Percentiles rank a stretch among this genome's conserved stretches.
These are phyloP conservation scores for Porphyrio hochstetteri DNA, from an alignment of 2,113 vertebrate genomes.

Conservation along the genomic window DNA sequence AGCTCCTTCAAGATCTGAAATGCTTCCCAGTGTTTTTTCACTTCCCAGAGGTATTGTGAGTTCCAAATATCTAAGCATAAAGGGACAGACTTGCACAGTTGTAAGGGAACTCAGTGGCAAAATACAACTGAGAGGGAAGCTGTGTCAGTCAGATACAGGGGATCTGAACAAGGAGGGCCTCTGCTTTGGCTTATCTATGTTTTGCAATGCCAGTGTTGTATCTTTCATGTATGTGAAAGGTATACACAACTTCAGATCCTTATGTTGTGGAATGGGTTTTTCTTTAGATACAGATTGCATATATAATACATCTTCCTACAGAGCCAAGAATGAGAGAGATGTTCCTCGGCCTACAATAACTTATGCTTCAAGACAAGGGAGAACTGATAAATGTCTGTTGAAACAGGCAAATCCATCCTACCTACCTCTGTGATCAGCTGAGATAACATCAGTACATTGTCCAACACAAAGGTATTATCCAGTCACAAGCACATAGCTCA, in stretches of 20 bases:
- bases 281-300: neutral
- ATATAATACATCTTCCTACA: neutral
- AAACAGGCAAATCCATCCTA: constrained; percentile 24
- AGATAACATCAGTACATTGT: neutral
- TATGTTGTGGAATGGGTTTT: neutral
- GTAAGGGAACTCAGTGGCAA: neutral
- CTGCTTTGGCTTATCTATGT: neutral
- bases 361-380: constrained; percentile 55
- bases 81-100: constrained; percentile 19
- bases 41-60: constrained; percentile 23
- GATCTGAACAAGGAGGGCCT: neutral
- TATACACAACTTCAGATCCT: neutral
- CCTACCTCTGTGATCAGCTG: neutral
- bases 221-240: neutral
- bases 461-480: neutral
- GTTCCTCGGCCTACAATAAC: neutral
- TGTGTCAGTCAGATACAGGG: neutral
- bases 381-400: constrained; percentile 59
- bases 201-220: neutral
- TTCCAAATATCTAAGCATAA: neutral
- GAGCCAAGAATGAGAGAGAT: neutral
- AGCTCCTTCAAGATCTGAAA: constrained; percentile 36
- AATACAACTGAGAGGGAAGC: neutral
- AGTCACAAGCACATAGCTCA: neutral
- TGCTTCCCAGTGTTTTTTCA: neutral